Conservation (phyloP, 1,140 invertebrate genomes). For the Drosophila athabasca region DNA sequence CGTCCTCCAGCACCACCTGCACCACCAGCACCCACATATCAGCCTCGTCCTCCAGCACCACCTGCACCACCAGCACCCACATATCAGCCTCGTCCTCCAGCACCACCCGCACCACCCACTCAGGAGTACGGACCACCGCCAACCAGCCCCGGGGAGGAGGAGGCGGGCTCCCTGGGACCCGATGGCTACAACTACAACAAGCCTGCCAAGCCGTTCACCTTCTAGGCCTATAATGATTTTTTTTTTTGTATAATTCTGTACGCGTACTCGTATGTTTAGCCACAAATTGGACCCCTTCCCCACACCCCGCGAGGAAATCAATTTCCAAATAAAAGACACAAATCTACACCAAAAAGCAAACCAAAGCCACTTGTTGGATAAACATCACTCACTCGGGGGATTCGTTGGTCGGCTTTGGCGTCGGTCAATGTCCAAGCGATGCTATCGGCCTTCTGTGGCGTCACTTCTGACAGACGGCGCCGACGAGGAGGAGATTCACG, state of each 20-base stretch:
- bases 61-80: conserved; percentile 43
- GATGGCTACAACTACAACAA: conserved; percentile 57
- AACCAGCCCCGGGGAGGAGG: conserved; percentile 43
- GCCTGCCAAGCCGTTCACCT: conserved; percentile 54
- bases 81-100: conserved; percentile 38
- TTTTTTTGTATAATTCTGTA: conserved; percentile 14
- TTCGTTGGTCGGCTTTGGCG: conserved; percentile 28
- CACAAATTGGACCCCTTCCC: not conserved
- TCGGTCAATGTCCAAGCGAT: conserved; percentile 37
- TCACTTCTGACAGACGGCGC: conserved; percentile 50
- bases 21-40: conserved; percentile 34
- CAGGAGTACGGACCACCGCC: conserved; percentile 60
- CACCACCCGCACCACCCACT: conserved; percentile 44
- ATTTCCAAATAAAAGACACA: conserved; percentile 66
- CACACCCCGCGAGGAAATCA: conserved; percentile 35
- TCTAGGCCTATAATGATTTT: conserved; percentile 26
- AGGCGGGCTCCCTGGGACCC: conserved; percentile 46
- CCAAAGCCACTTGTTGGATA: conserved; percentile 53
- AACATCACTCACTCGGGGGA: conserved; percentile 37
- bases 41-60: conserved; percentile 37
- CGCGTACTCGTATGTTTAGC: conserved; percentile 31
- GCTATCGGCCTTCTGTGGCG: conserved; percentile 49
- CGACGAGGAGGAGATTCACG: conserved; percentile 52
- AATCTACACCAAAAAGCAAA: conserved; percentile 29
- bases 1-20: conserved; percentile 39